Conservation (phyloP, 2,888 invertebrate genomes). For the Agonum fuliginosum region DNA sequence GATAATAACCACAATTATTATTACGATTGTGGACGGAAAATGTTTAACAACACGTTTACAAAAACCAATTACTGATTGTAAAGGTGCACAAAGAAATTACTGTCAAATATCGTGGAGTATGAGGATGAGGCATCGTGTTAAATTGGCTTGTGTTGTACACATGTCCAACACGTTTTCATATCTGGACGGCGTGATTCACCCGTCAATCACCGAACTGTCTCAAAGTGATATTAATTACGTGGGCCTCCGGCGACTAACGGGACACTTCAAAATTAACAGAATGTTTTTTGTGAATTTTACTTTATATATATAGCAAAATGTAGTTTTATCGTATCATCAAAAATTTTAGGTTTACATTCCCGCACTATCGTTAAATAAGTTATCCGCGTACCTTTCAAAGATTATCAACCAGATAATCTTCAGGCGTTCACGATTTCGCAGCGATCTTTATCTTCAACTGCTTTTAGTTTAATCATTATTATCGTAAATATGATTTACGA, state of each 20-base stretch:
- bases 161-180: slow-evolving; percentile 29
- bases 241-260: not conserved
- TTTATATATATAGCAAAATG: not conserved
- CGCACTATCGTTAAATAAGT: slow-evolving; percentile 44
- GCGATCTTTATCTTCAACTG: slow-evolving; percentile 41
- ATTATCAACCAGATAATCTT: slow-evolving; percentile 45
- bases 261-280: not conserved
- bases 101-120: slow-evolving; percentile 50
- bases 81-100: slow-evolving; percentile 48
- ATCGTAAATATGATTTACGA: slow-evolving; percentile 38
- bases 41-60: slow-evolving; percentile 36
- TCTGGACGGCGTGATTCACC: slow-evolving; percentile 19
- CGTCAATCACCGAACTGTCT: slow-evolving; percentile 31
- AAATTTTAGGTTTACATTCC: slow-evolving; percentile 16
- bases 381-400: slow-evolving; percentile 42
- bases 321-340: slow-evolving; percentile 19
- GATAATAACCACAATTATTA: slow-evolving; percentile 33
- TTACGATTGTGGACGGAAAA: slow-evolving; percentile 17
- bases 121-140: slow-evolving; percentile 17
- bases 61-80: slow-evolving; percentile 47
- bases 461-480: slow-evolving; percentile 41
- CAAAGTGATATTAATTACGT: slow-evolving; percentile 38
- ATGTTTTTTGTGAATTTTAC: slow-evolving; percentile 3
- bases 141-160: slow-evolving; percentile 33
- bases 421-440: slow-evolving; percentile 36